Conservation (phyloP, 1,140 invertebrate species). For the Marisa cornuarietis region DNA sequence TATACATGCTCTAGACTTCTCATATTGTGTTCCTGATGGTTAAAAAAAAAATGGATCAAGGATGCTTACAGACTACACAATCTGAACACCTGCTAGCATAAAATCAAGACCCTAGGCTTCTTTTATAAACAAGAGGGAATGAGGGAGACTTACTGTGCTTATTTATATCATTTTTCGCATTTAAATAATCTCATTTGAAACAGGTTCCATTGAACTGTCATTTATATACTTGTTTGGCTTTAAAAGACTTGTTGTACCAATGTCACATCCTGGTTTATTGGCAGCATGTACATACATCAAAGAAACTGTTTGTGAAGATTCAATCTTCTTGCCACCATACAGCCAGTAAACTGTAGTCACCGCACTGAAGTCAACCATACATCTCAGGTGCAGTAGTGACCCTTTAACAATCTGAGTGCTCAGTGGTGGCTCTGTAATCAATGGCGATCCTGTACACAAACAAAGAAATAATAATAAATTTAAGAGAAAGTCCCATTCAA, state of each 20-base stretch:
- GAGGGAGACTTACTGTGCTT: too few relatives aligned
- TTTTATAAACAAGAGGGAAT: too few relatives aligned
- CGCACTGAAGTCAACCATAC: slow-evolving; percentile 46
- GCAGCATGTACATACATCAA: slow-evolving; percentile 29
- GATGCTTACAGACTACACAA: too few relatives aligned
- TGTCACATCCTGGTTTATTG: neutral
- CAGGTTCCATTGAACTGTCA: too few relatives aligned
- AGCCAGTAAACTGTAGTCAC: slow-evolving; percentile 49
- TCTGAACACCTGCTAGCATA: too few relatives aligned
- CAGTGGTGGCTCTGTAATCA: slow-evolving; percentile 48
- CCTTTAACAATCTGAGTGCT: slow-evolving; percentile 45
- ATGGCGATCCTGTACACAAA: slow-evolving; percentile 47
- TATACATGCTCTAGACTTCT: too few relatives aligned
- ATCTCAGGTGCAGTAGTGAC: slow-evolving; percentile 44
- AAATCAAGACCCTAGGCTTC: too few relatives aligned
- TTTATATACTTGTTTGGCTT: neutral
- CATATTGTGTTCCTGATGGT: too few relatives aligned
- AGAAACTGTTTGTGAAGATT: slow-evolving; percentile 26
- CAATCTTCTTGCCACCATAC: slow-evolving; percentile 30
- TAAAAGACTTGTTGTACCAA: neutral
- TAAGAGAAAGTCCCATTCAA: neutral
- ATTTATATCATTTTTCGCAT: too few relatives aligned
- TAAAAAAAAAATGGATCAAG: too few relatives aligned
- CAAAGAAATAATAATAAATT: neutral
- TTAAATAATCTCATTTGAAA: too few relatives aligned